phyloP scores from a whole-genome alignment of 2,113 vertebrate species.

The Eptatretus burgeri region DNA sequence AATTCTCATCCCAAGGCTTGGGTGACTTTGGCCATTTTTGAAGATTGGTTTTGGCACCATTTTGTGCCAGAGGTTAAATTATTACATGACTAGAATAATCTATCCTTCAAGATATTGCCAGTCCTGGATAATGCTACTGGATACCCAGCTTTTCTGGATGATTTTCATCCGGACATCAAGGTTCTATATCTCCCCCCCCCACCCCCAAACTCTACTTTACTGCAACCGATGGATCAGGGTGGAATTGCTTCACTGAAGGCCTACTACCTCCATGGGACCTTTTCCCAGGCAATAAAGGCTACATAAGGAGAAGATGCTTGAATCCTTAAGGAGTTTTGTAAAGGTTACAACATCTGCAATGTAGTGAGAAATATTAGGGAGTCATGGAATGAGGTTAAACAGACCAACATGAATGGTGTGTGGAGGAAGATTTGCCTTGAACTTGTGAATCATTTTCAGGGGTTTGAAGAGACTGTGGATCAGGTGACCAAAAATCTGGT shows the following conservation, averaged over 20 bases:
- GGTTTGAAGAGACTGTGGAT: background rate
- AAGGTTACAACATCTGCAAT: background rate
- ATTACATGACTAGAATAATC: background rate
- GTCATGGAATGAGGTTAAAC: background rate
- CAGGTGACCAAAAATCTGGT: constrained; percentile 3
- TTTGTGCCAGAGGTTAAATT: constrained; percentile 1
- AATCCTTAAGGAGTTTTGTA: background rate
- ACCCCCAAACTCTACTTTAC: constrained; percentile 1
- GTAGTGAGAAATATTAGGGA: background rate
- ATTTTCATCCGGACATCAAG: constrained; percentile 2
- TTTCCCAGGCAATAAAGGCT: background rate
- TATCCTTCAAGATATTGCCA: background rate
- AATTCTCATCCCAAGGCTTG: background rate
- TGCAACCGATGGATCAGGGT: constrained; percentile 4
- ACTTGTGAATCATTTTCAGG: background rate
- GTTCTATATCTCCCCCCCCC: background rate
- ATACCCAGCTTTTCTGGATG: background rate
- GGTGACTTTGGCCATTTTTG: constrained; percentile 4
- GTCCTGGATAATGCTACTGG: background rate
- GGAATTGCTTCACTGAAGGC: background rate
- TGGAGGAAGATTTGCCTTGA: background rate
- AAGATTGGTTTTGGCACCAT: background rate
- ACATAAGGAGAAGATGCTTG: background rate
- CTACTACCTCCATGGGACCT: background rate
- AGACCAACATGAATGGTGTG: background rate